Evolutionary conservation across 2,797 vertebrate species (phyloP).

Genomic region (Peromyscus nudipes): DNA sequence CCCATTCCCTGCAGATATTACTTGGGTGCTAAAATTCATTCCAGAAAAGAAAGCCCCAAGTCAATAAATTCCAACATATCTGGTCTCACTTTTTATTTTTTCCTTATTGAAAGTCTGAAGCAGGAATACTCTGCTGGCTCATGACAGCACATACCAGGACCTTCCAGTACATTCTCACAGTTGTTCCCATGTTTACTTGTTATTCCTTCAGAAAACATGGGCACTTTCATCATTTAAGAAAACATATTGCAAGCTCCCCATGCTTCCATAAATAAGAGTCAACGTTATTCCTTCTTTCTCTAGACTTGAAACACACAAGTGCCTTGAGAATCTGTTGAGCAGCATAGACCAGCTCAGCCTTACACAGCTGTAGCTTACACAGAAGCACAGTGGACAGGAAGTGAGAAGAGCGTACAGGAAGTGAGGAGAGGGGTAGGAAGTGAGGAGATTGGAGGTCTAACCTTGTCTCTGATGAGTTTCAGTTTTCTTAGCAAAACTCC

Average conservation of each 20-base stretch:
- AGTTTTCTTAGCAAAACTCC: neutral
- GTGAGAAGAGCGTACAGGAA: neutral
- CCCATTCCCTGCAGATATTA: neutral
- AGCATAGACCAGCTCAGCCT: neutral
- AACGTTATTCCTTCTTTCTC: neutral
- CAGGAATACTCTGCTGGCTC: too few relatives aligned
- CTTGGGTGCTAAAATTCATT: neutral
- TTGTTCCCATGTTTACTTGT: neutral
- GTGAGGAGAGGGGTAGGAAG: neutral
- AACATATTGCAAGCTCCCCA: neutral
- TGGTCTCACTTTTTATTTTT: neutral
- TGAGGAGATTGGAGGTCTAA: neutral
- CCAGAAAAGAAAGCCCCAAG: neutral
- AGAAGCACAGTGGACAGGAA: neutral
- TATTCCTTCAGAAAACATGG: neutral
- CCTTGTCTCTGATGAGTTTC: neutral
- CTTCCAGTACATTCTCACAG: neutral
- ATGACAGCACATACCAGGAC: neutral
- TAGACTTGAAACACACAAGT: neutral
- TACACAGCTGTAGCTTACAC: neutral
- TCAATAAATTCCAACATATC: neutral
- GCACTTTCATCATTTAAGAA: neutral
- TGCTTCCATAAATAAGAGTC: neutral
- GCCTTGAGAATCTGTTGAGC: neutral
- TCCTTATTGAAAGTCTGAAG: neutral